These are phyloP conservation scores for Protonibea diacanthus DNA, from an alignment of 2,797 vertebrate genomes.

Conservation along the genomic window DNA sequence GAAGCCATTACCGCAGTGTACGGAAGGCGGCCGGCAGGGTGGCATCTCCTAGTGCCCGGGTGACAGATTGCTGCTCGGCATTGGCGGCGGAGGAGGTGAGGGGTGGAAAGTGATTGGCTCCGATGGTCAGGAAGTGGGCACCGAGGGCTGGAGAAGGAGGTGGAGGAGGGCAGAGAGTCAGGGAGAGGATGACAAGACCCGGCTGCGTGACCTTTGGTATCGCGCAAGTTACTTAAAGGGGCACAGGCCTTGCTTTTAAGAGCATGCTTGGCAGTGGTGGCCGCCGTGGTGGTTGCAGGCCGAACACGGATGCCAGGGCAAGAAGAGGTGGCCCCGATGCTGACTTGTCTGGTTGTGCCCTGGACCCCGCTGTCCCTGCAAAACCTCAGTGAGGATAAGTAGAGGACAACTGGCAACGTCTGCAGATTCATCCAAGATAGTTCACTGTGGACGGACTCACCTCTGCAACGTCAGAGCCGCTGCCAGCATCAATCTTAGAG, in stretches of 20 bases:
- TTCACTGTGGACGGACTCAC: conserved; percentile 60
- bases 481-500: conserved; percentile 61
- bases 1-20: conserved; percentile 98
- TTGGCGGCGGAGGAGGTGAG: conserved; percentile 92
- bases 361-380: conserved; percentile 67
- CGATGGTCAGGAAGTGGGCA: conserved; percentile 94
- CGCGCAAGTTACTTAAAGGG: conserved; percentile 84
- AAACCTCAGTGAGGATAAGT: conserved; percentile 74
- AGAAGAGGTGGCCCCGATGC: conserved; percentile 73
- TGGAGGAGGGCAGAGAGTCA: conserved; percentile 82
- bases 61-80: conserved; percentile 99
- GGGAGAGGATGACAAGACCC: conserved; percentile 86
- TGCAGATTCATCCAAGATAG: conserved; percentile 63
- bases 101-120: conserved; percentile 94
- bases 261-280: conserved; percentile 83
- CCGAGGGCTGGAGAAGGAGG: conserved; percentile 80
- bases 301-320: conserved; percentile 81
- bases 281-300: conserved; percentile 70
- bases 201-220: conserved; percentile 87
- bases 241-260: conserved; percentile 79
- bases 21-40: conserved; percentile 97
- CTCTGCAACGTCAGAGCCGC: conserved; percentile 59
- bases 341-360: conserved; percentile 64
- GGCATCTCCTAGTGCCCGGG: conserved; percentile 93
- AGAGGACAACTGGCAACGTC: conserved; percentile 72